Base-by-base conservation (phyloP, 2,113 vertebrate genomes). In the Otocyon megalotis region DNA sequence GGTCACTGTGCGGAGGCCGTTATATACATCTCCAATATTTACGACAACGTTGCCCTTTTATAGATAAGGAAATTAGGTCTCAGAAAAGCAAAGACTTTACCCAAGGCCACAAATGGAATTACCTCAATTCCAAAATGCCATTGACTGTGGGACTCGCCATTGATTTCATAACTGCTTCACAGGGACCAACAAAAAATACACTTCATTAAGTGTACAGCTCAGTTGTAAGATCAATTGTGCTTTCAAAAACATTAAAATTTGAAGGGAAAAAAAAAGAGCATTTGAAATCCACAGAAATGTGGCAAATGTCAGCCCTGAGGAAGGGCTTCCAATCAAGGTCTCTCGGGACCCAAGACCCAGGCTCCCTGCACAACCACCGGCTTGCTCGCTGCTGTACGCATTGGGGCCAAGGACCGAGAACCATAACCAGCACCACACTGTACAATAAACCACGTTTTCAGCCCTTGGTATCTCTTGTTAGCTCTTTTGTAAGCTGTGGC, bases 121-220 rank as follows among this genome's bases (percentile, higher is more conserved):
- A 54, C 69, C 92, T 81, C 81, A 17, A 37, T 80, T 94, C 89
- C 81, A 81, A 95, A 89, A 81, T 30, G 53, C 71, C 92, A 91
- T 65, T 63, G 97, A 97, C 50, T 79, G 43, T 88, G 58, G 88
- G 72, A 94, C 81, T 94, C 53, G 4, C 74, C 84, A 90, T 76
- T 95, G 96, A 96, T 96, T 92, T 91, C 83, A 28, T 65, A 96
- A 94, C 95, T 62, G 89, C 95, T 96, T 97, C 74, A 43, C 24
- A 82, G 95, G 86, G 92, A 93, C 92, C 85, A 50, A 94, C 96
- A 94, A 95, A 97, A 94, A 86, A 26, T 43, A 35, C 54, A 88
- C 54, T 96, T 94, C 95, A 86, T 89, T 96, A 94, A 93, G 43
- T 77, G 67, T 48, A 88, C 7, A 7, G 56, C 86, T 77, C 77